phyloP scores from a whole-genome alignment of 2,888 invertebrate genomes.

The Drepana falcataria region DNA sequence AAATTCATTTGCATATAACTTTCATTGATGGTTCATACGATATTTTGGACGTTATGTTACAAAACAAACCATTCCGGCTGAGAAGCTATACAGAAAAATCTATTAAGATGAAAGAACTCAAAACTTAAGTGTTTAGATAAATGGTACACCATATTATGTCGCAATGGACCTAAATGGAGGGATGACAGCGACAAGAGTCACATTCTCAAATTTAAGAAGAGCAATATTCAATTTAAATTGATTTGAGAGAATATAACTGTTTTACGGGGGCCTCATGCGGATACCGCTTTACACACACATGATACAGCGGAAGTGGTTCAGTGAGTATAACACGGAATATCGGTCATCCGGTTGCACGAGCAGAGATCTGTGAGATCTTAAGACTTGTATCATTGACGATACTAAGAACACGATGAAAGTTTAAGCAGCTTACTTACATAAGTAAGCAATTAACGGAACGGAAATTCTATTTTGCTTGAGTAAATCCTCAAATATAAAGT shows the following conservation, averaged over 20 bases:
- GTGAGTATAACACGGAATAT: constrained; percentile 4
- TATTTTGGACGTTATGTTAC: background rate
- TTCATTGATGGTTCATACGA: background rate
- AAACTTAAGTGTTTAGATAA: no score
- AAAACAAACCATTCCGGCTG: no score
- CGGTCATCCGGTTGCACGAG: constrained; percentile 14
- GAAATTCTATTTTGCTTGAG: no score
- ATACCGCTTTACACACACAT: constrained; percentile 20
- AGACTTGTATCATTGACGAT: constrained; percentile 15
- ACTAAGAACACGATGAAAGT: constrained; percentile 1
- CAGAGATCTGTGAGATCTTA: constrained; percentile 27
- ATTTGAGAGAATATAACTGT: background rate
- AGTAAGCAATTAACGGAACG: background rate
- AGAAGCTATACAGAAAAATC: no score
- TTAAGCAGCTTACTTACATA: background rate
- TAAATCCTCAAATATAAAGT: no score
- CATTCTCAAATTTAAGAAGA: no score
- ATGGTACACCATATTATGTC: no score
- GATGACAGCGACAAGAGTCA: no score
- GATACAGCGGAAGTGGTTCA: constrained; percentile 13
- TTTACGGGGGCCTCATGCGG: constrained; percentile 13
- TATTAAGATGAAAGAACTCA: no score
- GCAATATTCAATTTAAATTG: no score
- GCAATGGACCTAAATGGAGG: no score
- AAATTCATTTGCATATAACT: background rate